Evolutionary conservation across 2,888 invertebrate genomes (phyloP), one percentile per base, ranked within the genome.

Genomic region (Orthosia cruda): DNA sequence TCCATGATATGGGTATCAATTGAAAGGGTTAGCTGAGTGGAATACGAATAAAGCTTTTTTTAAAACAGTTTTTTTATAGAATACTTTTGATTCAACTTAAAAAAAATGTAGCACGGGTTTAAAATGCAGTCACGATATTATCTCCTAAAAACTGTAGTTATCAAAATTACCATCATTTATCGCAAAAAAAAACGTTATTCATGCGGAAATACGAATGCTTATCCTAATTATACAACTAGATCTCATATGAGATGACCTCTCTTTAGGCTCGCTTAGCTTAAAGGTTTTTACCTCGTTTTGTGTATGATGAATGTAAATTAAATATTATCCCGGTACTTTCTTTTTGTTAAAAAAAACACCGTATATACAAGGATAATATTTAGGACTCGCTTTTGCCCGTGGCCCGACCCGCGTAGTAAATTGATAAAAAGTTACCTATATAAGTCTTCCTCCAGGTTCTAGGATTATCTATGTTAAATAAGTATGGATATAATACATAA

Each of bases 201-300:
- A 32, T 20, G 12, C 32, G 15, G 13, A 55, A 55, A 72, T 66
- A 23, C 11, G 18, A 71, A 66, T 67, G 68, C 62, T 66, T 68
- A 61, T 32, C 65, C 20, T 74, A 71, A 77, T 74, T 81, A 74
- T 59, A 47, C 50, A 72, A 67, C 50, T 69, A 73, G 69, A 62
- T 71, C 74, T 80, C 67, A 58, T 52, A 49, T 68, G 62, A 62
- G 20, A 71, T 64, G 84, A 78, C 82, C 80, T 76, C 79, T 81
- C 79, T 83, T 87, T 85, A 85, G 78, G 76, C 73, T 71, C 75
- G 74, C 78, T 87, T 78, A 81, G 78, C 69, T 79, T 77, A 55
- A 75, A 69, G 72, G 66, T 66, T 66, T 55, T 52, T 67, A 57
- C 54, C 26, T 70, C 70, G 52, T 49, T 72, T 74, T 55, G 58